phyloP scores from a whole-genome alignment of 1,140 invertebrate genomes.

The Tetramorium parvispinum region DNA sequence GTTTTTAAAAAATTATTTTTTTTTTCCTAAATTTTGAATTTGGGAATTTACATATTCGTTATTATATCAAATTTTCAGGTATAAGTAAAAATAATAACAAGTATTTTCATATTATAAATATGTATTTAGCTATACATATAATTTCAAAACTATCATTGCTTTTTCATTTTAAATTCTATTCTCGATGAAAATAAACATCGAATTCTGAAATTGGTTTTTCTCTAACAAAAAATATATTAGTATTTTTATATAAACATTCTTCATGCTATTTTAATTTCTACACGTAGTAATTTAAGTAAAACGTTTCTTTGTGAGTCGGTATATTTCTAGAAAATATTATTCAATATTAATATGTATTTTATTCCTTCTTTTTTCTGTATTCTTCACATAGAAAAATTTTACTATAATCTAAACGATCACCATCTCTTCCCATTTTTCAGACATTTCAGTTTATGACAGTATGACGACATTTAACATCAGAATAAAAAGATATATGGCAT shows the following conservation, averaged over 20 bases:
- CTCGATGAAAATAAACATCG: too few species aligned
- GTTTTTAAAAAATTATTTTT: background rate
- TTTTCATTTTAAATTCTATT: background rate
- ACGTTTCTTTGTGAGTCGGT: background rate
- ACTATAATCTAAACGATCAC: background rate
- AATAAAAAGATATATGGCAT: constrained; percentile 33
- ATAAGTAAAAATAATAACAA: background rate
- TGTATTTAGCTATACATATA: background rate
- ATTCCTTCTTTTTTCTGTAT: too few species aligned
- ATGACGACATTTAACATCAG: constrained; percentile 42
- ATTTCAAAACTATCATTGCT: background rate
- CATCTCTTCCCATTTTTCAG: constrained; percentile 5
- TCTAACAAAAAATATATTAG: background rate
- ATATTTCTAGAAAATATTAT: background rate
- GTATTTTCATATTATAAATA: background rate
- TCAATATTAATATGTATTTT: background rate
- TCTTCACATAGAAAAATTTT: background rate
- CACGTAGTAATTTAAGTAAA: background rate
- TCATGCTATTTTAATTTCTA: background rate
- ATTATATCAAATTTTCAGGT: background rate
- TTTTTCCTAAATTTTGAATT: background rate
- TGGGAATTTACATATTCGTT: background rate
- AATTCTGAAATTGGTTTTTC: background rate
- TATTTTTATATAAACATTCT: background rate
- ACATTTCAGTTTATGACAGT: background rate